These are phyloP conservation scores for Pampus argenteus DNA, from an alignment of 2,797 vertebrate species.

Conservation along the genomic window DNA sequence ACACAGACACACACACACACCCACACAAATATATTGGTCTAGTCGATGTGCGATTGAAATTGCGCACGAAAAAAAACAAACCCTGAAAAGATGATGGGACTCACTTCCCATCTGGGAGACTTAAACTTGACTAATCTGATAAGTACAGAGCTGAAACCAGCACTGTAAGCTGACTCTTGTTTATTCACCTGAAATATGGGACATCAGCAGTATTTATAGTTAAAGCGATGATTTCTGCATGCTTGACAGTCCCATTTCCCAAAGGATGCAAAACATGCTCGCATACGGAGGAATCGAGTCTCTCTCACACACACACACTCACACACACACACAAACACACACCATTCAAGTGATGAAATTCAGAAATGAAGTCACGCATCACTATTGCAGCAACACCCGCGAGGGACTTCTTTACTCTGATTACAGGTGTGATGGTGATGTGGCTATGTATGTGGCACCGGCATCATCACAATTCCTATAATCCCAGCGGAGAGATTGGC, in stretches of 20 bases:
- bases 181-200: constrained; percentile 73
- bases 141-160: constrained; percentile 58
- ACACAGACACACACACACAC: constrained; percentile 23
- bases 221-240: constrained; percentile 61
- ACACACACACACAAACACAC: no score
- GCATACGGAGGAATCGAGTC: constrained; percentile 45
- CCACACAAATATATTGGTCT: constrained; percentile 36
- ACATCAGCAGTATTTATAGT: constrained; percentile 74
- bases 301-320: no score
- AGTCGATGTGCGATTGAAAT: constrained; percentile 43
- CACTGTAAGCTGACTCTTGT: constrained; percentile 58
- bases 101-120: constrained; percentile 59
- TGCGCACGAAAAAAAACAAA: constrained; percentile 62
- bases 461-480: constrained; percentile 16
- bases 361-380: constrained; percentile 49
- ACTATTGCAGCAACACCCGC: constrained; percentile 39
- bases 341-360: constrained; percentile 48
- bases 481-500: constrained; percentile 23
- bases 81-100: constrained; percentile 54
- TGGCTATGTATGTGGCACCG: constrained; percentile 2
- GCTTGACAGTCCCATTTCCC: constrained; percentile 67
- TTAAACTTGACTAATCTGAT: constrained; percentile 73
- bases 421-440: constrained; percentile 55
- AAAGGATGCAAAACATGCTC: constrained; percentile 50
- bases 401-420: constrained; percentile 40